phyloP scores from a whole-genome alignment of 2,113 vertebrate species.

The Oncorhynchus gorbuscha region DNA sequence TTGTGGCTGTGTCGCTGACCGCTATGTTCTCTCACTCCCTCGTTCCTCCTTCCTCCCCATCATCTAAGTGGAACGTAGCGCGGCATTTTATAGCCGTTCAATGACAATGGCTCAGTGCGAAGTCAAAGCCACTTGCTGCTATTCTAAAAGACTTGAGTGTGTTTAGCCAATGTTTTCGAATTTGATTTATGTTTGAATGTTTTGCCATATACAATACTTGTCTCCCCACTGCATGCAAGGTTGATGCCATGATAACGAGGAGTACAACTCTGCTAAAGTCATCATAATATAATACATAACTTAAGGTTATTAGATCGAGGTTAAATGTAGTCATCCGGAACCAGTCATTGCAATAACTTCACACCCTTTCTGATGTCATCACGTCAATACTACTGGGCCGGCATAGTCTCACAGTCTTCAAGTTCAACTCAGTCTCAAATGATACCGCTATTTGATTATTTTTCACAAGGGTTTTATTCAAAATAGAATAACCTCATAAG shows the following conservation, averaged over 20 bases:
- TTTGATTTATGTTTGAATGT: conserved; percentile 3
- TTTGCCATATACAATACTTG: conserved; percentile 34
- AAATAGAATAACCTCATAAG: not conserved
- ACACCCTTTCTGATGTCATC: conserved; percentile 12
- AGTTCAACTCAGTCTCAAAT: too few relatives aligned
- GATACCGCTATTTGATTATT: not conserved
- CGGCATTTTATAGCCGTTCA: conserved; percentile 44
- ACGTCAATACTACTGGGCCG: conserved; percentile 10
- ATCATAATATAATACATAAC: not conserved
- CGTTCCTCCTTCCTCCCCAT: conserved; percentile 14
- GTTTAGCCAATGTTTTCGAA: conserved; percentile 14
- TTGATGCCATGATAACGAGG: conserved; percentile 15
- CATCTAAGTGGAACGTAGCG: conserved; percentile 47
- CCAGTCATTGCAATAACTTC: not conserved
- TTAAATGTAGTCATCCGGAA: not conserved
- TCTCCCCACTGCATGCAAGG: conserved; percentile 12
- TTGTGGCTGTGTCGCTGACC: conserved; percentile 54
- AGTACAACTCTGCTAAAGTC: conserved; percentile 14
- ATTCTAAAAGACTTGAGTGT: conserved; percentile 38
- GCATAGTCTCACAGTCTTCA: not conserved
- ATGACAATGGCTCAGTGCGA: conserved; percentile 36
- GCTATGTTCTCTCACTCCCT: conserved; percentile 28
- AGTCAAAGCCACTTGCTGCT: conserved; percentile 55
- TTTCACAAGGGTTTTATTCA: not conserved
- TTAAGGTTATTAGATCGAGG: not conserved